Percentiles rank a stretch among this genome's conserved stretches.
These are phyloP conservation scores for Triplophysa dalaica DNA, from an alignment of 2,113 vertebrate species.

Conservation along the genomic window DNA sequence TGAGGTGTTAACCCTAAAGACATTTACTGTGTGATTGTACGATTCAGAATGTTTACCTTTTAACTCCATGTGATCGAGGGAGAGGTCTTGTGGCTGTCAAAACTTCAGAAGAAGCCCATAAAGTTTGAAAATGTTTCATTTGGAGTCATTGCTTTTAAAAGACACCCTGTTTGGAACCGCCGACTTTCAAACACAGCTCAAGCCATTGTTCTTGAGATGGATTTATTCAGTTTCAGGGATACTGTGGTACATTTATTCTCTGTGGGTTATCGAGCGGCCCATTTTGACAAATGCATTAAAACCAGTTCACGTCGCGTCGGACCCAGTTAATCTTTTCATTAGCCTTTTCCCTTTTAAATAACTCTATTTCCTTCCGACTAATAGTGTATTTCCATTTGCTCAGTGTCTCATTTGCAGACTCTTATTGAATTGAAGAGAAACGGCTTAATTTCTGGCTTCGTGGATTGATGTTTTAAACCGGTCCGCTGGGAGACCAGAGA, in stretches of 20 bases:
- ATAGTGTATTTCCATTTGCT: slow-evolving; percentile 29
- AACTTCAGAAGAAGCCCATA: background rate
- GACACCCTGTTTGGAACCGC: slow-evolving; percentile 23
- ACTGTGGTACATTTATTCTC: background rate
- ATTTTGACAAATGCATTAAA: slow-evolving; percentile 15
- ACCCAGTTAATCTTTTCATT: slow-evolving; percentile 33
- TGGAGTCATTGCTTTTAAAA: slow-evolving; percentile 32
- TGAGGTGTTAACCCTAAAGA: slow-evolving; percentile 14
- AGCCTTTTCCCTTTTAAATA: background rate
- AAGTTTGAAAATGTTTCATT: slow-evolving; percentile 26
- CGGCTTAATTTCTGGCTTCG: slow-evolving; percentile 34
- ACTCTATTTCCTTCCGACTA: slow-evolving; percentile 21
- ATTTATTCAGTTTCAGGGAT: slow-evolving; percentile 32
- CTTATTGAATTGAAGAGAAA: slow-evolving; percentile 36
- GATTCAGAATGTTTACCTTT: slow-evolving; percentile 18
- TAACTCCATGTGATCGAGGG: background rate
- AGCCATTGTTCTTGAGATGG: slow-evolving; percentile 41
- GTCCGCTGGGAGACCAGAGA: background rate
- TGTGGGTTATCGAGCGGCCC: slow-evolving; percentile 22
- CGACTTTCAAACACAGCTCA: slow-evolving; percentile 27
- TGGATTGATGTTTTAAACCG: slow-evolving; percentile 6
- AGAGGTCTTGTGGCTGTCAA: slow-evolving; percentile 1
- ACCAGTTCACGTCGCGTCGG: slow-evolving; percentile 1
- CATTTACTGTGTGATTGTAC: background rate
- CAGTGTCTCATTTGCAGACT: slow-evolving; percentile 29